Evolutionary conservation across 2,113 vertebrate species (phyloP), one percentile per base, ranked within the genome.

Genomic region (Amazona vittata): DNA sequence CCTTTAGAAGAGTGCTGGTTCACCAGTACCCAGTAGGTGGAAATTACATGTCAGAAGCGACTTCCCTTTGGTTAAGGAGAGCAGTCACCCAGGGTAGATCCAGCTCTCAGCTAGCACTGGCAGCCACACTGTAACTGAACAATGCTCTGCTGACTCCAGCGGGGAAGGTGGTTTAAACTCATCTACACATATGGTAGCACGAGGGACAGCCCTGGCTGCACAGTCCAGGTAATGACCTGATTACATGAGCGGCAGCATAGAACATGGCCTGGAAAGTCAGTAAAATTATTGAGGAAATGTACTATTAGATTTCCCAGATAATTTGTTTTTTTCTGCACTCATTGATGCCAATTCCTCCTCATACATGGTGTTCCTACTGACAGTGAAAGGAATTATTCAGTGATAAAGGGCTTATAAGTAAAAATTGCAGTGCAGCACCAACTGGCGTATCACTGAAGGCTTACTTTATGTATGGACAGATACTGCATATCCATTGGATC

Each of bases 31-130:
- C 19, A 5, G 15, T 8, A 22, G 22, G 33, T 50, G 33, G 26
- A 73, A 78, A 33, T 24, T 2, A 24, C 15, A 8, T 1, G 4
- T 25, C n/a, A 64, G 60, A 69, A 75, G 47, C 0, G 0, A 74
- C 47, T 24, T 50, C 26, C 37, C 37, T 63, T 63, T 44, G 67
- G 33, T 44, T 57, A 33, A 46, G 62, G 21, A 35, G 28, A 41
- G 37, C 20, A 11, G 10, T 28, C 9, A 14, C 2, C 2, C 4
- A 31, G 33, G 8, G 25, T n/a, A 39, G 33, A 53, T 53, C n/a
- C 82, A 65, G 64, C 64, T 21, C 39, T 79, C 0, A 0, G 37
- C 44, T 12, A 14, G 21, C 35, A n/a, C 39, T 6, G 15, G 35
- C 13, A 68, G n/a, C 55, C 15, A 16, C 11, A 3, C 62, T 12